A percentile compares a stretch with the other conserved stretches of the same genome.
These are phyloP conservation scores for Hermetia illucens DNA, from an alignment of 1,140 invertebrate species.

Conservation along the genomic window DNA sequence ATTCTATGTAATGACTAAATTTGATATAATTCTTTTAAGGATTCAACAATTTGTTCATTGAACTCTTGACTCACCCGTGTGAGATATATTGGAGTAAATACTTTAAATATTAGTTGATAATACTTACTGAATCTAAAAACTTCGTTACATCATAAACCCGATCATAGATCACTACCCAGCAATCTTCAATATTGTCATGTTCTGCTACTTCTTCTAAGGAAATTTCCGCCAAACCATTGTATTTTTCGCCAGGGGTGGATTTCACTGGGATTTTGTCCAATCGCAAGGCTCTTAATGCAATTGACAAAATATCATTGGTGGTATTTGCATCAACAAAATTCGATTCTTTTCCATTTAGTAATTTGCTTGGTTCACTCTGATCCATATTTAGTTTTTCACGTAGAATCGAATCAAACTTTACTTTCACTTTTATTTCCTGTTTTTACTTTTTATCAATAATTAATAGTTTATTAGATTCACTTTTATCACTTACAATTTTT, in stretches of 20 bases:
- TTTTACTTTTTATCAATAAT: too few relatives aligned
- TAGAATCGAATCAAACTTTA: too few relatives aligned
- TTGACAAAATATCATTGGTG: neutral
- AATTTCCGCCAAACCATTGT: constrained; percentile 21
- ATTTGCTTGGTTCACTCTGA: too few relatives aligned
- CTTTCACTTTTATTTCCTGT: too few relatives aligned
- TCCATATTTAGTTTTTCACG: too few relatives aligned
- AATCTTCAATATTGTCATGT: constrained; percentile 47
- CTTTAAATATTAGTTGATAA: constrained; percentile 4
- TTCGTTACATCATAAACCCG: constrained; percentile 60
- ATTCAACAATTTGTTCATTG: neutral
- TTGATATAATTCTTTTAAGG: too few relatives aligned
- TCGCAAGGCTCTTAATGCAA: neutral
- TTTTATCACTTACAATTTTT: too few relatives aligned
- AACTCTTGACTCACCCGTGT: neutral
- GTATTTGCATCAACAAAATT: too few relatives aligned
- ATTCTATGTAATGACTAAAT: too few relatives aligned
- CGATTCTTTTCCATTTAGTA: too few relatives aligned
- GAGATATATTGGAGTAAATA: neutral
- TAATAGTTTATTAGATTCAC: too few relatives aligned
- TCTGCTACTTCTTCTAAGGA: constrained; percentile 45
- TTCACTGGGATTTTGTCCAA: neutral
- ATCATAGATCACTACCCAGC: constrained; percentile 61
- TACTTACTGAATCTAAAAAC: constrained; percentile 47
- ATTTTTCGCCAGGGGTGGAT: neutral